Evolutionary conservation across 2,888 invertebrate genomes (phyloP), one percentile per base, ranked within the genome.

Genomic region (Argyresthia albistria): DNA sequence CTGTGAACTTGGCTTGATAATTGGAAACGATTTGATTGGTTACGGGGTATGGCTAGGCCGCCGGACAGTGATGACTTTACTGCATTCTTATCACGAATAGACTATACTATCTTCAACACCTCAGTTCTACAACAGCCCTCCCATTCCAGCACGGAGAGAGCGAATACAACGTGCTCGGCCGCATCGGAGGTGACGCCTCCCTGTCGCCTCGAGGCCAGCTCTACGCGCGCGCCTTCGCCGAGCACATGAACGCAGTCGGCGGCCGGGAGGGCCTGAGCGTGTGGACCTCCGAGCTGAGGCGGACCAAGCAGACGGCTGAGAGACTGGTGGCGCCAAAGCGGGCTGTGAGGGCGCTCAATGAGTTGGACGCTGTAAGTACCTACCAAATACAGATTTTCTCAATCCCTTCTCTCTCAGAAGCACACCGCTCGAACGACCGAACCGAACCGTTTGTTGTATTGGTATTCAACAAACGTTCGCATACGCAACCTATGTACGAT

Each of bases 151-250:
- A 98, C 74, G 97, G 97, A 1, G 97, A 98, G 76, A 96, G 96
- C 70, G 94, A 95, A 67, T 95, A 93, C 89, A 98, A 98, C 77
- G 91, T 96, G 2, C 82, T 95, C 11, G 97, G 97, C 0, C 91
- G 95, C 56, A 96, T 98, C 62, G 98, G 97, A 0, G 97, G 97
- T 1, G 96, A 98, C 75, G 93, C 97, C 10, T 91, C 92, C 25
- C 83, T 98, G 45, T 97, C 97, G 8, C 90, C 93, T 0, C 90
- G 96, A 25, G 97, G 97, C 0, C 84, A 91, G 63, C 83, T 91
- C 70, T 97, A 96, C 80, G 94, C 93, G 0, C 89, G 90, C 57
- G 92, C 92, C 0, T 80, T 97, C 57, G 92, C 93, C 0, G 90
- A 91, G 10, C 91, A 93, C 71, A 91, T 97, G 62, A 86, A 86